Evolutionary conservation across 2,888 invertebrate species (phyloP).

Genomic region (Julus scanicus): DNA sequence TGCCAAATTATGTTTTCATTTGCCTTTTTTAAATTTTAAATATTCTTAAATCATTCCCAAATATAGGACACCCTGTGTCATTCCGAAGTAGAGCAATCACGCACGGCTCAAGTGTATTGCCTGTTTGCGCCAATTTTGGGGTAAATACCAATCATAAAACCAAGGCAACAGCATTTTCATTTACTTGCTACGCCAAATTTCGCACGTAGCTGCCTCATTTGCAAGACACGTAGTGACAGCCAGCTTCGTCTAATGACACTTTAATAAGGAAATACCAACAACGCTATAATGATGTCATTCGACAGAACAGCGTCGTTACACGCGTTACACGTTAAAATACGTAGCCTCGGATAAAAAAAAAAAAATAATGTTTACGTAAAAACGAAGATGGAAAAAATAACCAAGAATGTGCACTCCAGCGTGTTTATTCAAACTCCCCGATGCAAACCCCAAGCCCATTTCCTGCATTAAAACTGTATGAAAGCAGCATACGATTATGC

Average conservation of each 20-base stretch:
- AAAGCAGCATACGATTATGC: background rate
- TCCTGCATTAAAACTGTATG: background rate
- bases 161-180: slow-evolving; percentile 12
- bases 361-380: background rate
- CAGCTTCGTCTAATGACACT: background rate
- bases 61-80: background rate
- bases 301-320: background rate
- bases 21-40: no score
- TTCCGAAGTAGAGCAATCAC: background rate
- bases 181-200: background rate
- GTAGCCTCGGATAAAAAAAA: background rate
- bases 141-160: background rate
- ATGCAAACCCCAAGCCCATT: background rate
- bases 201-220: slow-evolving; percentile 28
- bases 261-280: slow-evolving; percentile 17
- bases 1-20: no score
- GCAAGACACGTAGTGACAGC: background rate
- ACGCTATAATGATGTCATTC: background rate
- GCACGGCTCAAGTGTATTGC: background rate
- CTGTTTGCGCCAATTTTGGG: background rate
- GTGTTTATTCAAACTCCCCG: background rate
- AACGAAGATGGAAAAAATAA: background rate
- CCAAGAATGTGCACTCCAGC: background rate
- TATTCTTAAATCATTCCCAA: background rate
- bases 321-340: background rate